Conservation (phyloP, 1,140 invertebrate species). For the Goniozus legneri region DNA sequence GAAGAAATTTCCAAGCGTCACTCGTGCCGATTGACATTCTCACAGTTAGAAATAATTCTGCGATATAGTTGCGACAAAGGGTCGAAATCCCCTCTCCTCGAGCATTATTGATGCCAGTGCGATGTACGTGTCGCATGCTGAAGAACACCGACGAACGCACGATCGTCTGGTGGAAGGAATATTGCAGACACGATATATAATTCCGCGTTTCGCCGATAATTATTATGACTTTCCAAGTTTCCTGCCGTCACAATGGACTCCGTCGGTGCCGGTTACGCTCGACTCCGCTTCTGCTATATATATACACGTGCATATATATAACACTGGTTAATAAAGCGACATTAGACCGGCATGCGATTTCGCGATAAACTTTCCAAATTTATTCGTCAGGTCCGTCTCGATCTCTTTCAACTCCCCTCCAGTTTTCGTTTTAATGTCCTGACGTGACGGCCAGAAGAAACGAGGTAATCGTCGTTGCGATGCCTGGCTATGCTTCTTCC, state of each 20-base stretch:
- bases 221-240: conserved; percentile 49
- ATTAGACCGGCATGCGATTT: conserved; percentile 50
- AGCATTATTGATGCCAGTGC: conserved; percentile 45
- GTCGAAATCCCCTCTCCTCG: neutral
- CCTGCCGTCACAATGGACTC: no score
- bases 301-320: no score
- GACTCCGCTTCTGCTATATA: no score
- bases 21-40: no score
- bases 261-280: no score
- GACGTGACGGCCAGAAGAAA: no score
- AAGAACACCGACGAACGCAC: conserved; percentile 28
- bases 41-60: no score
- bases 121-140: conserved; percentile 35
- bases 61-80: neutral
- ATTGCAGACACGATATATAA: conserved; percentile 48
- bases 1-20: no score
- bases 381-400: conserved; percentile 30
- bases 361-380: conserved; percentile 51
- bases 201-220: conserved; percentile 51
- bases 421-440: neutral
- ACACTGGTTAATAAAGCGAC: conserved; percentile 54
- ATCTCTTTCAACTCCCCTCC: conserved; percentile 5
- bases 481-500: no score
- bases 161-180: neutral
- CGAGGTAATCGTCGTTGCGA: no score